Base-by-base conservation (phyloP, 53 echinoderm and acorn worm genomes). In the Stichopus horrens region DNA sequence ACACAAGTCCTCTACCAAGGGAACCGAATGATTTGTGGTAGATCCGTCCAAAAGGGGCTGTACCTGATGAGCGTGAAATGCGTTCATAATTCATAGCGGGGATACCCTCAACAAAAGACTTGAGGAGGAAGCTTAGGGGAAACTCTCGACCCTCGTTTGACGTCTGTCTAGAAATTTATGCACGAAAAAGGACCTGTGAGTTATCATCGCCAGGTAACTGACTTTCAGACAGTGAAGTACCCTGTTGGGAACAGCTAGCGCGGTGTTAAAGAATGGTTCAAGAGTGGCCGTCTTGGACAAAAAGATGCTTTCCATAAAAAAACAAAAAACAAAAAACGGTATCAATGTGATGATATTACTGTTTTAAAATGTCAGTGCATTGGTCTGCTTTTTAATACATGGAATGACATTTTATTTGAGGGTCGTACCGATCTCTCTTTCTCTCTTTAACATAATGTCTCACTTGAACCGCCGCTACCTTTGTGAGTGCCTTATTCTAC, bases 31-130 rank as follows among this genome's bases (percentile, higher is more conserved):
- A 81, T 81, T 81, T 81, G 81, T 81, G 53, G 19, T 8, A 20
- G 16, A 57, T 58, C 57, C 21, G 56, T n/a, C 21, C 58, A 56
- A 21, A 81, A 21, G 56, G 81, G 58, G 57, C 21, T 57, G 20
- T 21, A 81, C 56, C 81, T 58, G 71, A 81, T 21, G 81, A 81
- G 81, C 81, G 81, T 81, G 81, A 56, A 55, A 81, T 81, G 19
- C 79, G 79, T 79, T 79, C 55, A 79, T 79, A 79, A 79, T 79
- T 79, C 79, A 79, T 79, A 9, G 18, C 51, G 19, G 79, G 55
- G 63, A 63, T 63, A 63, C 16, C 11, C 63, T 63, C 63, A 63
- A 63, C 63, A 63, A 63, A 63, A 16, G 16, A 10, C 63, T 60
- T 63, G 11, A 10, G 16, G 37, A 37, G 37, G 37, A 37, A 37